Percentiles rank a stretch among this genome's conserved stretches.
phyloP scores from a whole-genome alignment of 2,797 vertebrate species.

The Paratrypauchen microcephalus region DNA sequence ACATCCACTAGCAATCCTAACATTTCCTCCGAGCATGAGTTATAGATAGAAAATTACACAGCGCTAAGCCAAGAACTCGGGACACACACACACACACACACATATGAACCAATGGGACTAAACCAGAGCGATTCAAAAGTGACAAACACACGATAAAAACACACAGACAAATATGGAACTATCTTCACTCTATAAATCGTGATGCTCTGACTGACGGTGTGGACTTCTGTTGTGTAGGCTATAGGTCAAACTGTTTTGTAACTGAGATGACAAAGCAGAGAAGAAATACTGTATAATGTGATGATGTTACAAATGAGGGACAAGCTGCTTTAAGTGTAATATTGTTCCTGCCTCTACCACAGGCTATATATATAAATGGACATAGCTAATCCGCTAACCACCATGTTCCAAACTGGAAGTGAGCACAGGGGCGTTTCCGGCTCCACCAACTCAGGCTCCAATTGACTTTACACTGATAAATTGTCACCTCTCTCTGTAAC shows the following conservation, averaged over 20 bases:
- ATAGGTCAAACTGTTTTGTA: background rate
- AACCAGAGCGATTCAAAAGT: constrained; percentile 2
- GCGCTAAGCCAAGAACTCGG: constrained; percentile 60
- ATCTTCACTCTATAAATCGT: constrained; percentile 1
- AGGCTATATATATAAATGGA: too few species aligned
- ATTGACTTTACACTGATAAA: too few species aligned
- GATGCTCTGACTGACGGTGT: background rate
- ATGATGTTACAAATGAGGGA: background rate
- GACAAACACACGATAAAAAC: background rate
- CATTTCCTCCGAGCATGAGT: constrained; percentile 59
- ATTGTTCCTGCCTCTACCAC: too few species aligned
- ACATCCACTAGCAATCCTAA: constrained; percentile 51
- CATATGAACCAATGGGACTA: constrained; percentile 13
- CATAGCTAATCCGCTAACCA: too few species aligned
- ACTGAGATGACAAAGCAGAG: background rate
- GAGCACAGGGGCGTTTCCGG: too few species aligned
- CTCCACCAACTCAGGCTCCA: too few species aligned
- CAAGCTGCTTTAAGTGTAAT: too few species aligned
- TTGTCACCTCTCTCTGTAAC: too few species aligned
- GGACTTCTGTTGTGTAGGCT: background rate
- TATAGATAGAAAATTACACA: constrained; percentile 83
- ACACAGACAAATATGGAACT: background rate
- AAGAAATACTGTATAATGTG: too few species aligned
- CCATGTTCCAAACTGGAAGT: too few species aligned
- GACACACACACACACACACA: constrained; percentile 41